Conservation (phyloP, 2,888 invertebrate species). For the Petrolisthes manimaculis region DNA sequence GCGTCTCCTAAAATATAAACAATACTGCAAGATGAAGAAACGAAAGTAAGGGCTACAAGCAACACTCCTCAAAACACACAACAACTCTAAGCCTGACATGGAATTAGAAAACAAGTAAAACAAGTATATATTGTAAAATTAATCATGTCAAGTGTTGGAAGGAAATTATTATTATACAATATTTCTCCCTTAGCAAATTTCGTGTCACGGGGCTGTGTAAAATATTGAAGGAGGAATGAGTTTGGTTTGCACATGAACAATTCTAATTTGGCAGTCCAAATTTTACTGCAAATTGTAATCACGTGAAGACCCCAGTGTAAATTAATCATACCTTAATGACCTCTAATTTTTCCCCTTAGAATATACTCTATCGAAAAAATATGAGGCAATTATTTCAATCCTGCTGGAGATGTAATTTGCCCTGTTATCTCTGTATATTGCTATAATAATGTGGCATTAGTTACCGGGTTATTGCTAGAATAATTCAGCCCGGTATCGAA, state of each 20-base stretch:
- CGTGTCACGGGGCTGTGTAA: background rate
- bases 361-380: conserved; percentile 25
- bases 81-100: too few relatives aligned
- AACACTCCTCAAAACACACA: too few relatives aligned
- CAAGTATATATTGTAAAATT: too few relatives aligned
- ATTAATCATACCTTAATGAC: conserved; percentile 41
- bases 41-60: too few relatives aligned
- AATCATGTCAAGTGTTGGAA: background rate
- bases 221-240: conserved; percentile 8
- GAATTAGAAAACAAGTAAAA: too few relatives aligned
- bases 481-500: conserved; percentile 40
- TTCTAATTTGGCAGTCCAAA: conserved; percentile 26
- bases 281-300: conserved; percentile 34
- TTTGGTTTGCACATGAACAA: conserved; percentile 23
- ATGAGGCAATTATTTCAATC: conserved; percentile 40
- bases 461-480: conserved; percentile 41
- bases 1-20: too few relatives aligned
- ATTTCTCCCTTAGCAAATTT: background rate
- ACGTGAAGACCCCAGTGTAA: conserved; percentile 39
- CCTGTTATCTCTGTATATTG: conserved; percentile 38
- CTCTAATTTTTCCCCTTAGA: conserved; percentile 32
- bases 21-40: too few relatives aligned
- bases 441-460: conserved; percentile 45
- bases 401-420: conserved; percentile 42
- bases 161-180: background rate